Evolutionary conservation across 2,113 vertebrate genomes (phyloP).

Genomic region (Pandion haliaetus): DNA sequence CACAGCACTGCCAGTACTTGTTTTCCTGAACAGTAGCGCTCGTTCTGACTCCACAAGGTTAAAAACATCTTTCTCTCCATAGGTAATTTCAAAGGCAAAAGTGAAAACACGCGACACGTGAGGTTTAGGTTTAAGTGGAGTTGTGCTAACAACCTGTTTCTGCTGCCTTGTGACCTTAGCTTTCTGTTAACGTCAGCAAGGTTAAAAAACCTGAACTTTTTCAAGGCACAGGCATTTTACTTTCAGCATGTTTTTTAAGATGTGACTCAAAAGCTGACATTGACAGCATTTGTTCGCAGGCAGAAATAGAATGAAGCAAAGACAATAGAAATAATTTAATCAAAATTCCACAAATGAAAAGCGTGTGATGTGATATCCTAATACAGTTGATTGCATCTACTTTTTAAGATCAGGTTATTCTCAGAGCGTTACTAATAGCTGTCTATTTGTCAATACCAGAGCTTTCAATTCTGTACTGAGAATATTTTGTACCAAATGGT

Average conservation of each 20-base stretch:
- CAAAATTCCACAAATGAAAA: not conserved
- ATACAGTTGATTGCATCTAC: not conserved
- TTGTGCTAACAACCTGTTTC: not conserved
- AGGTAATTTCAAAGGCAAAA: not conserved
- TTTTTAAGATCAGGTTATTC: not conserved
- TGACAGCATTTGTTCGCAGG: not conserved
- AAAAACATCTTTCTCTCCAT: not conserved
- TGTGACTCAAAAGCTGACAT: not conserved
- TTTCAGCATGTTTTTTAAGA: not conserved
- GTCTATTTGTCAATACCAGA: not conserved
- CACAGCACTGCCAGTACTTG: not conserved
- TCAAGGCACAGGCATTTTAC: slow-evolving; percentile 47
- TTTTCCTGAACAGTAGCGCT: not conserved
- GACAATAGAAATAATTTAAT: not conserved
- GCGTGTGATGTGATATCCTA: not conserved
- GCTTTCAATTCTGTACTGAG: not conserved
- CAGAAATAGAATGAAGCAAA: not conserved
- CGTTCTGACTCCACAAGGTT: not conserved
- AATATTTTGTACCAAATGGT: not conserved
- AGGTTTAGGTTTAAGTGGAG: not conserved
- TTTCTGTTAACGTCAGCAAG: not conserved
- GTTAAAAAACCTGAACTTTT: not conserved
- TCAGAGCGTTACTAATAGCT: not conserved
- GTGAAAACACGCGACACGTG: not conserved
- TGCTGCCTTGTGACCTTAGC: not conserved